Base-by-base conservation (phyloP, 2,888 invertebrate genomes). In the Eustalomyia histrio region DNA sequence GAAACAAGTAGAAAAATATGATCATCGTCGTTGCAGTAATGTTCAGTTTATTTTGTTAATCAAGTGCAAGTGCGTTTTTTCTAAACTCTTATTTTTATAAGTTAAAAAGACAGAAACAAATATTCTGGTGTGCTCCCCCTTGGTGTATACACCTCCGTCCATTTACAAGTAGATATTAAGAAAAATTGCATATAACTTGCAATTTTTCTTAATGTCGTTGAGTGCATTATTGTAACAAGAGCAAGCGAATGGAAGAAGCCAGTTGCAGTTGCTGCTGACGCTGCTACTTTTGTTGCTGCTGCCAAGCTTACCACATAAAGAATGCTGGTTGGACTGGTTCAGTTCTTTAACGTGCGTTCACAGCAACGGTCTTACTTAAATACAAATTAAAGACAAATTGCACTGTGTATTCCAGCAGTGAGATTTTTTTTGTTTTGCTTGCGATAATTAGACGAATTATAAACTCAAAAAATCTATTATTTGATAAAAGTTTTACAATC, bases 341-440 rank as follows among this genome's bases (percentile, higher is more conserved):
- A 74, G 78, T 81, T 81, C 76, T 81, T 76, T 65, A 50, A 81
- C 53, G 72, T 78, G 74, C 69, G 69, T 81, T 74, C 74, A 74
- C 68, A 50, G 71, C 78, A 78, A 75, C 78, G 78, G 81, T 65
- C 72, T 68, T 80, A 76, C 64, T 63, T 76, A 53, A 72, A 55
- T 50, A 18, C 50, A 29, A 63, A 72, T 17, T 53, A 76, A 65
- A 78, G 35, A 52, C 1, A 67, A 78, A 78, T 78, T 81, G 81
- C 81, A 67, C 65, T 78, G 81, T 75, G 29, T 29, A 60, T 43
- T 33, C 18, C 50, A 43, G 39, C 71, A 79, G 78, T 79, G 78
- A 79, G 78, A 79, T 67, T 79, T 79, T 67, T 72, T n/a, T 29
- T 24, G 2, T 24, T 24, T 1, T 6, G 1, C 14, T 65, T 72